Evolutionary conservation across 2,888 invertebrate species (phyloP).

Genomic region (Apoderus coryli): DNA sequence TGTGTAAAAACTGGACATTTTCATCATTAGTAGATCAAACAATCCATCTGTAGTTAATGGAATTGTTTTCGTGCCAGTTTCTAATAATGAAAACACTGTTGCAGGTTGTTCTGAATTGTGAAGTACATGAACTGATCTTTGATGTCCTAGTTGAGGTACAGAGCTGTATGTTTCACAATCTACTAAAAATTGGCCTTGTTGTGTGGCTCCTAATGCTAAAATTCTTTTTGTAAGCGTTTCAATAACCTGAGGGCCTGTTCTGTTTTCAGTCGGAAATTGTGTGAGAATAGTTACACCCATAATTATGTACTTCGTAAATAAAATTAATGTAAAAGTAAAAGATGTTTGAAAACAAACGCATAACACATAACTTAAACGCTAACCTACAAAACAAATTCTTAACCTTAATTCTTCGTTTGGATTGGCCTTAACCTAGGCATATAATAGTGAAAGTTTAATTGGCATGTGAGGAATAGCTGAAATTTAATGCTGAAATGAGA

Average conservation of each 20-base stretch:
- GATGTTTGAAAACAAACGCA: too few relatives aligned
- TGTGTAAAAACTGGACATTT: conserved; percentile 74
- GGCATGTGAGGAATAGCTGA: too few relatives aligned
- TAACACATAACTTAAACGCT: too few relatives aligned
- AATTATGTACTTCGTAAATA: too few relatives aligned
- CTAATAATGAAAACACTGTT: conserved; percentile 82
- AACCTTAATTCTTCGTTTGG: too few relatives aligned
- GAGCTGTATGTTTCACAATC: conserved; percentile 91
- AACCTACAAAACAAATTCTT: too few relatives aligned
- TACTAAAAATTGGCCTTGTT: conserved; percentile 80
- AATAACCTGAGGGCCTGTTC: conserved; percentile 80
- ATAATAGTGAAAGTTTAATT: too few relatives aligned
- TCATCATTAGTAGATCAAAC: conserved; percentile 82
- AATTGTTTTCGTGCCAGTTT: conserved; percentile 72
- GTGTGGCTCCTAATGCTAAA: conserved; percentile 70
- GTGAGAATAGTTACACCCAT: conserved; percentile 65
- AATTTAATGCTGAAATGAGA: too few relatives aligned
- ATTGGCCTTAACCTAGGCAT: too few relatives aligned
- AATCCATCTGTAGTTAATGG: conserved; percentile 81
- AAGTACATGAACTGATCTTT: conserved; percentile 78
- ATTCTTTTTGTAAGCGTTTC: conserved; percentile 78
- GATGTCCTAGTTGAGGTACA: conserved; percentile 58
- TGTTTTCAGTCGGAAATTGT: conserved; percentile 73
- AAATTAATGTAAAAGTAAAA: too few relatives aligned
- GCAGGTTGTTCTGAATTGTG: conserved; percentile 94